These are phyloP conservation scores for Deroptyus accipitrinus DNA, from an alignment of 2,113 vertebrate species.

Conservation along the genomic window DNA sequence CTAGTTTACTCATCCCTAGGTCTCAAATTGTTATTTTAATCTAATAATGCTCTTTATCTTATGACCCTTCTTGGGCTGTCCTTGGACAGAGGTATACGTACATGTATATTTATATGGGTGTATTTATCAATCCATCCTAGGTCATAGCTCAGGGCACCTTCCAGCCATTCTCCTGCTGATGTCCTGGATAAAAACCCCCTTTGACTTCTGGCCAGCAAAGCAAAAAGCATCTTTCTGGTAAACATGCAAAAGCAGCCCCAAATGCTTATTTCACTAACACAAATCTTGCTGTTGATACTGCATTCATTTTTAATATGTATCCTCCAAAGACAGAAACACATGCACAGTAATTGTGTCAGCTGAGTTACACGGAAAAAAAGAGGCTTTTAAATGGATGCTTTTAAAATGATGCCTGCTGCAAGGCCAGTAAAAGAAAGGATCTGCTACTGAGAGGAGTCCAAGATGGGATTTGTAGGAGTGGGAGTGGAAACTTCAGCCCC, in stretches of 20 bases:
- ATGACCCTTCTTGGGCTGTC: not conserved
- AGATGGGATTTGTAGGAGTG: not conserved
- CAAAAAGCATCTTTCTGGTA: not conserved
- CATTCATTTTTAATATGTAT: not conserved
- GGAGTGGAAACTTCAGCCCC: not conserved
- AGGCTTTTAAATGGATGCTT: not conserved
- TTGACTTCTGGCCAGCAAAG: not conserved
- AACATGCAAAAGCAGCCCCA: not conserved
- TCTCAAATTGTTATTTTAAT: not conserved
- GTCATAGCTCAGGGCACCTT: not conserved
- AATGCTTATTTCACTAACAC: not conserved
- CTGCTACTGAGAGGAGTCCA: not conserved
- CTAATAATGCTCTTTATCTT: not conserved
- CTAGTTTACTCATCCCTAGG: not conserved
- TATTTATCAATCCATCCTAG: not conserved
- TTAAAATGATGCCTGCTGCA: not conserved
- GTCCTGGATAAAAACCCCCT: not conserved
- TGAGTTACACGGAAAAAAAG: not conserved
- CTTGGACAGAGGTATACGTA: not conserved
- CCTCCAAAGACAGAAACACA: not conserved
- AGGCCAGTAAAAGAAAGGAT: not conserved
- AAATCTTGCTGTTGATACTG: not conserved
- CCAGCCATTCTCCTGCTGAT: not conserved
- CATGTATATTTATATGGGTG: not conserved
- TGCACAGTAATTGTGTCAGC: not conserved